Conservation (phyloP, 2,888 invertebrate species). For the Drosophila fungiperda region DNA sequence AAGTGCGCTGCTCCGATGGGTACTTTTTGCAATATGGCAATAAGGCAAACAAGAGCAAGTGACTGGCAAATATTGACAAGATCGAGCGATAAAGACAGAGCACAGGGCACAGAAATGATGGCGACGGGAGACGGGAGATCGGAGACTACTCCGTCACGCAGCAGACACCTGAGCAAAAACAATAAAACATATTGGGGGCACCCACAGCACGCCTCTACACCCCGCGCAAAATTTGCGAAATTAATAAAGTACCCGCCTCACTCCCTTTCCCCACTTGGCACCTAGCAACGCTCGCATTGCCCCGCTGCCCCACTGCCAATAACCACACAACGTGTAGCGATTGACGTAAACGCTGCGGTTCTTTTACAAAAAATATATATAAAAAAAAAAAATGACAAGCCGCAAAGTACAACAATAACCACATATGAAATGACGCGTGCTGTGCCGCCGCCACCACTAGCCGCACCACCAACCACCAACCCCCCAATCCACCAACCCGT, state of each 20-base stretch:
- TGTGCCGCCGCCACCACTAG: slow-evolving; percentile 22
- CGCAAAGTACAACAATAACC: slow-evolving; percentile 27
- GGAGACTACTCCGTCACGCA: not conserved
- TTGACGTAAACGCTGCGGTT: slow-evolving; percentile 68
- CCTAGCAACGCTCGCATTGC: slow-evolving; percentile 19
- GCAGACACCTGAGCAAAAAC: slow-evolving; percentile 5
- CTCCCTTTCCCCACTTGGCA: slow-evolving; percentile 10
- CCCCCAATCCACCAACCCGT: not conserved
- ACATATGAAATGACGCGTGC: slow-evolving; percentile 75
- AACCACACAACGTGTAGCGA: not conserved
- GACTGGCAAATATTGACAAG: slow-evolving; percentile 74
- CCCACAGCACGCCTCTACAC: not conserved
- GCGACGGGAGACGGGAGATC: not conserved
- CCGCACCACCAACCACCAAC: slow-evolving; percentile 4
- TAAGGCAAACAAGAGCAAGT: slow-evolving; percentile 72
- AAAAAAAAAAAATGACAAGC: not conserved
- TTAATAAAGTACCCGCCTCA: slow-evolving; percentile 41
- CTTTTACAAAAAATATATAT: slow-evolving; percentile 42
- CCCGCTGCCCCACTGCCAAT: slow-evolving; percentile 1
- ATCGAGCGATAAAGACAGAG: slow-evolving; percentile 57
- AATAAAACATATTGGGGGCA: not conserved
- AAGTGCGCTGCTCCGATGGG: slow-evolving; percentile 54
- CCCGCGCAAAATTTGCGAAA: slow-evolving; percentile 9
- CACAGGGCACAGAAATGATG: slow-evolving; percentile 17
- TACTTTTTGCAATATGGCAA: slow-evolving; percentile 56